Conservation (phyloP, 2,888 invertebrate species). For the Chymomyza caudatula region DNA sequence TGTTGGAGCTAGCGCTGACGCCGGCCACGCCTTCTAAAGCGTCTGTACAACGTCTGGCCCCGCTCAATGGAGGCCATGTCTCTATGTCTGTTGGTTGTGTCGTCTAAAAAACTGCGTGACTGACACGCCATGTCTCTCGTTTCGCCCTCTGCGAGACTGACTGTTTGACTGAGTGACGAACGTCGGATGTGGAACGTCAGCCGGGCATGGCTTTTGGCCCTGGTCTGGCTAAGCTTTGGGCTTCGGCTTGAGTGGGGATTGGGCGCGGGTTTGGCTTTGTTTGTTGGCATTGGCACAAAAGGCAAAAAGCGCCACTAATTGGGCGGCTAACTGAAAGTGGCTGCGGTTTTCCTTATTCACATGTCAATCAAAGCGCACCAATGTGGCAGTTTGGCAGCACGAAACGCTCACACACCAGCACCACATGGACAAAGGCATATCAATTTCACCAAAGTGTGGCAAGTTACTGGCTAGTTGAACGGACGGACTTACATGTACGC, state of each 20-base stretch:
- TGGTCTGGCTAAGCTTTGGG: background rate
- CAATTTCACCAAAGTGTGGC: slow-evolving; percentile 50
- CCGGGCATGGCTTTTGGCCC: background rate
- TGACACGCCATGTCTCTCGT: slow-evolving; percentile 52
- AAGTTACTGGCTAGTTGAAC: slow-evolving; percentile 6
- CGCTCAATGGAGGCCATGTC: background rate
- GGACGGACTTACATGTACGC: background rate
- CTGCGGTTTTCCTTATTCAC: slow-evolving; percentile 68
- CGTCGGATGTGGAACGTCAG: background rate
- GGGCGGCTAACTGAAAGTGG: slow-evolving; percentile 62
- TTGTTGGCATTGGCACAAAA: slow-evolving; percentile 47
- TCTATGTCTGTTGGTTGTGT: slow-evolving; percentile 48
- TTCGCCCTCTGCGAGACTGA: background rate
- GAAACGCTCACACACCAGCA: slow-evolving; percentile 9
- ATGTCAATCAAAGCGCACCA: slow-evolving; percentile 60
- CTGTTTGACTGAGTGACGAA: background rate
- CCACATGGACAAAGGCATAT: slow-evolving; percentile 33
- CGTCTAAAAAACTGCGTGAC: slow-evolving; percentile 72
- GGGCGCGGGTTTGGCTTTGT: slow-evolving; percentile 53
- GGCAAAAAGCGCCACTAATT: slow-evolving; percentile 70
- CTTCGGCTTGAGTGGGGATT: background rate
- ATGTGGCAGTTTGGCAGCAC: background rate
- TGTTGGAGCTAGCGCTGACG: background rate
- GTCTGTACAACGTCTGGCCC: background rate
- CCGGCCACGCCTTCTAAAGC: background rate